These are phyloP conservation scores for Phymastichus coffea DNA, from an alignment of 1,140 invertebrate genomes.

Conservation along the genomic window DNA sequence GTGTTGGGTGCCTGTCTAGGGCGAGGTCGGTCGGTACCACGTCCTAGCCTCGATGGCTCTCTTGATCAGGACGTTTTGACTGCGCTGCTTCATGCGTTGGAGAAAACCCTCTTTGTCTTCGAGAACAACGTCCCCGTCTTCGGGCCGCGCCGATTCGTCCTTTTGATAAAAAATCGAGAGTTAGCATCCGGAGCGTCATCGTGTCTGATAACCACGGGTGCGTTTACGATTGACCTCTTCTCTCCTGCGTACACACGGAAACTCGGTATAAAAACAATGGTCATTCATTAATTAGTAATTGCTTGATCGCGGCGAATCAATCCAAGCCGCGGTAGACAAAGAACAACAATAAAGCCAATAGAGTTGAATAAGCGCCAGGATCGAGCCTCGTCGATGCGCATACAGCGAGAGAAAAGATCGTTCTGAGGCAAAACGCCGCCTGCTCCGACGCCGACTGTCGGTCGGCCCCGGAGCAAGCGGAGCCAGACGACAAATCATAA, in stretches of 20 bases:
- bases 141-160: slow-evolving; percentile 31
- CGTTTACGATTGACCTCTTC: slow-evolving; percentile 29
- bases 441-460: no score
- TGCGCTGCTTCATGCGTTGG: slow-evolving; percentile 52
- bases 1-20: no score
- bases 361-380: slow-evolving; percentile 38
- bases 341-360: slow-evolving; percentile 22
- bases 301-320: no score
- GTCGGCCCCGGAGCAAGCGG: no score
- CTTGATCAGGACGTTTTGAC: slow-evolving; percentile 50
- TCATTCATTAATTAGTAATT: neutral
- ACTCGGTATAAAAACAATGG: slow-evolving; percentile 1
- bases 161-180: slow-evolving; percentile 51
- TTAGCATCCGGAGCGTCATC: slow-evolving; percentile 31
- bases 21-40: slow-evolving; percentile 38
- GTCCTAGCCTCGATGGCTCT: slow-evolving; percentile 49
- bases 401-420: slow-evolving; percentile 29
- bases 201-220: slow-evolving; percentile 35
- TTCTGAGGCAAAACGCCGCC: no score
- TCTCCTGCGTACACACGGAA: slow-evolving; percentile 26
- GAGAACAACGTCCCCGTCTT: slow-evolving; percentile 38
- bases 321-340: no score
- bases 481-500: no score
- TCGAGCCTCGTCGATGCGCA: neutral
- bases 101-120: slow-evolving; percentile 49